Evolutionary conservation across 2,888 invertebrate genomes (phyloP).

Genomic region (Euplagia quadripunctaria): DNA sequence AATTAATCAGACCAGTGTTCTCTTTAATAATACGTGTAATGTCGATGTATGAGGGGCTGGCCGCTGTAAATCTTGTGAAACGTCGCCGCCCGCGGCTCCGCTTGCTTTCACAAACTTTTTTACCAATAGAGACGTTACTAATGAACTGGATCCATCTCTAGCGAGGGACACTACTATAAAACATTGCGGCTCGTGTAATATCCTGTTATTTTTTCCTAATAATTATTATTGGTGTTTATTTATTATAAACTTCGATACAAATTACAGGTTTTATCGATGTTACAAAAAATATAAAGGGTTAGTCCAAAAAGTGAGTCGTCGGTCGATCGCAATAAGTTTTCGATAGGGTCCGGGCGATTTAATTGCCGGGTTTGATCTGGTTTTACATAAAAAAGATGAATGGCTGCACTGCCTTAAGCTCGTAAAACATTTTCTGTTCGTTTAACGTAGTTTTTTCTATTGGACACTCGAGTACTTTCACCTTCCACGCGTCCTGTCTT

Average conservation of each 20-base stretch:
- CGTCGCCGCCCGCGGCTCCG: slow-evolving; percentile 74
- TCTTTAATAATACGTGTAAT: slow-evolving; percentile 84
- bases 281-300: slow-evolving; percentile 86
- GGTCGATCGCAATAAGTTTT: slow-evolving; percentile 87
- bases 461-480: slow-evolving; percentile 78
- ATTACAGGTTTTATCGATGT: slow-evolving; percentile 85
- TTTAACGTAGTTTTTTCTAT: slow-evolving; percentile 78
- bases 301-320: slow-evolving; percentile 87
- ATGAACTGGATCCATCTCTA: slow-evolving; percentile 74
- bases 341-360: slow-evolving; percentile 86
- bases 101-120: slow-evolving; percentile 82
- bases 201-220: slow-evolving; percentile 87
- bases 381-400: slow-evolving; percentile 87
- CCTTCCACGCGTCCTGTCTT: slow-evolving; percentile 70
- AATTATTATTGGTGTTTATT: slow-evolving; percentile 88
- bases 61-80: slow-evolving; percentile 80
- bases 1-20: slow-evolving; percentile 82
- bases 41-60: slow-evolving; percentile 75
- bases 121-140: slow-evolving; percentile 85
- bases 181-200: slow-evolving; percentile 78
- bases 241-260: slow-evolving; percentile 84
- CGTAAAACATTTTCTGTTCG: slow-evolving; percentile 79
- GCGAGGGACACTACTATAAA: slow-evolving; percentile 79
- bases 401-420: slow-evolving; percentile 81
- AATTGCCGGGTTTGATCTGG: slow-evolving; percentile 87